phyloP scores from a whole-genome alignment of 2,113 vertebrate genomes.

The Mystacornis crossleyi region DNA sequence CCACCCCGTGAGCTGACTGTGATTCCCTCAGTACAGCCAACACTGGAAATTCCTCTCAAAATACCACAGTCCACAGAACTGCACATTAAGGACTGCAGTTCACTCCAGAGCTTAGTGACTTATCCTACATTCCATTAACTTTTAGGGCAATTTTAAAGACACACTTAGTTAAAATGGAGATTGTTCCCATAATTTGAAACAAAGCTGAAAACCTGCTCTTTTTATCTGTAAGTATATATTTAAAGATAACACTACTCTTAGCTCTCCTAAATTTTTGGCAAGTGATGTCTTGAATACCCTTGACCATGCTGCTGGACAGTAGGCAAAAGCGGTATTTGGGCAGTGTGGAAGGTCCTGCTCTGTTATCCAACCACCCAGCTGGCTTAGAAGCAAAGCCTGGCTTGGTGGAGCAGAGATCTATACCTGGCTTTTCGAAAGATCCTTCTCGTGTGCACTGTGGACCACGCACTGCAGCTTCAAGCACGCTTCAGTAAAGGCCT shows the following conservation, averaged over 20 bases:
- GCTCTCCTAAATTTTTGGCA: not conserved
- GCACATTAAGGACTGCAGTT: not conserved
- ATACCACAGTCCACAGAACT: not conserved
- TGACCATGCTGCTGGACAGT: rapidly evolving
- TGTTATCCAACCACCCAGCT: not conserved
- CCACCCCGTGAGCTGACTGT: rapidly evolving
- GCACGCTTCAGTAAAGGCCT: not conserved
- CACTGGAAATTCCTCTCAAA: not conserved
- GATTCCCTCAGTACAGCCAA: not conserved
- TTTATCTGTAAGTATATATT: not conserved
- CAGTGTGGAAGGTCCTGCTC: not conserved
- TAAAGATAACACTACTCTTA: not conserved
- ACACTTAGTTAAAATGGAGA: not conserved
- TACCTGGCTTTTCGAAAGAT: not conserved
- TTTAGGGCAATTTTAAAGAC: not conserved
- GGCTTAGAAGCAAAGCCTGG: not conserved
- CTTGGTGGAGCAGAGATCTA: not conserved
- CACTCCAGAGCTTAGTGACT: not conserved
- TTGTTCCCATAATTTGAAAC: not conserved
- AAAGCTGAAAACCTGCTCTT: not conserved
- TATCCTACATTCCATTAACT: not conserved
- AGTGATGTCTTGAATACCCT: not conserved
- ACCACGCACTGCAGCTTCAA: not conserved
- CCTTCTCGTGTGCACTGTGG: not conserved
- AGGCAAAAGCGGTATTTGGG: not conserved